A percentile compares a stretch with the other conserved stretches of the same genome.
Evolutionary conservation across 2,797 vertebrate genomes (phyloP).

Genomic region (Cygnus olor): DNA sequence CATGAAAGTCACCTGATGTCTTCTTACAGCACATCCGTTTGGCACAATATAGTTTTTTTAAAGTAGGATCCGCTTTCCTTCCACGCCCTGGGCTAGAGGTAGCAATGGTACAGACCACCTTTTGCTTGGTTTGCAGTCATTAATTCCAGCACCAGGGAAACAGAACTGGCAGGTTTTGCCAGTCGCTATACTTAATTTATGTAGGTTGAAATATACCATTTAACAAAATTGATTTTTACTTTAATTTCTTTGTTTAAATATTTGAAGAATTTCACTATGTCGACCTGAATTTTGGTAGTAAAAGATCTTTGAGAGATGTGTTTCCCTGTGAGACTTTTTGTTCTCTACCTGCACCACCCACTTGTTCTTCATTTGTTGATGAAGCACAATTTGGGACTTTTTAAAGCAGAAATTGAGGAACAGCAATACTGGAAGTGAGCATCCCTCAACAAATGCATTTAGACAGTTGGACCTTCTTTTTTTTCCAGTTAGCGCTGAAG

Average conservation of each 20-base stretch:
- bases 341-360: not conserved
- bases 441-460: not conserved
- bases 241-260: not conserved
- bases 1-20: accelerated
- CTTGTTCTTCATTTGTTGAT: not conserved
- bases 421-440: not conserved
- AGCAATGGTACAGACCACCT: not conserved
- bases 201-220: not conserved
- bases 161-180: not conserved
- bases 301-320: not conserved
- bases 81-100: not conserved
- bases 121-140: not conserved
- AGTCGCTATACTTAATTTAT: not conserved
- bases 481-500: not conserved
- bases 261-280: not conserved
- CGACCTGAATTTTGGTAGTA: not conserved
- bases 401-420: not conserved
- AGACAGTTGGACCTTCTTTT: not conserved
- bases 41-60: not conserved
- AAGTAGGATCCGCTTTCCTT: not conserved
- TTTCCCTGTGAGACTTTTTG: not conserved
- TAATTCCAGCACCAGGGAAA: not conserved
- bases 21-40: accelerated
- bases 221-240: not conserved
- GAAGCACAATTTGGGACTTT: not conserved